A percentile compares a stretch with the other conserved stretches of the same genome.
These are phyloP conservation scores for Poeciliopsis retropinna DNA, from an alignment of 2,113 vertebrate genomes.

Conservation along the genomic window DNA sequence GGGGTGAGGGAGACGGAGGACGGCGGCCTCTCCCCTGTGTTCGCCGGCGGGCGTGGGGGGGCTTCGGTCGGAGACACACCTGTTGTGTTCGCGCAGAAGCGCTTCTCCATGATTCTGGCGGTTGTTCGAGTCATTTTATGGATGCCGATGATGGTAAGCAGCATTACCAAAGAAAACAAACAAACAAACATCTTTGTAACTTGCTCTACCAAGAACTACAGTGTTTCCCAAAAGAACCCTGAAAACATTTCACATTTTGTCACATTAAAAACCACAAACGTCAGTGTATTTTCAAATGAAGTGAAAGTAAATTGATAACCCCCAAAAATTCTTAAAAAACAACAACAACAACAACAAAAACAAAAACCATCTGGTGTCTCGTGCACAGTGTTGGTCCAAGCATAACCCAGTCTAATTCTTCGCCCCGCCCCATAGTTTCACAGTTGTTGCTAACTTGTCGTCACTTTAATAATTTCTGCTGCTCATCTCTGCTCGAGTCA, in stretches of 20 bases:
- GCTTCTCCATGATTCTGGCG: constrained; percentile 93
- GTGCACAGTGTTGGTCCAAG: not conserved
- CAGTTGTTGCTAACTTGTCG: not conserved
- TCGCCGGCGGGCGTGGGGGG: constrained; percentile 34
- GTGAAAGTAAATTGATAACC: no score
- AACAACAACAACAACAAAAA: no score
- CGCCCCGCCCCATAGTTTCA: no score
- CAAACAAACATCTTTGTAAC: not conserved
- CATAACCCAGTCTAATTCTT: not conserved
- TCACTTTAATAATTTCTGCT: no score
- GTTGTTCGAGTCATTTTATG: constrained; percentile 88
- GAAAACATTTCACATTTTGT: not conserved
- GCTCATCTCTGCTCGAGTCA: no score
- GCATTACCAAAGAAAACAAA: not conserved
- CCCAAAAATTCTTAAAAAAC: no score
- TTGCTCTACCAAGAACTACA: not conserved
- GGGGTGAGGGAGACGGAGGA: constrained; percentile 52
- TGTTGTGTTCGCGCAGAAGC: constrained; percentile 88
- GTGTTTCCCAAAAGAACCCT: not conserved
- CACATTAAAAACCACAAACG: not conserved
- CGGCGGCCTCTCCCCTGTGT: constrained; percentile 52
- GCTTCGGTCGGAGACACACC: constrained; percentile 64
- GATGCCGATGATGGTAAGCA: constrained; percentile 98
- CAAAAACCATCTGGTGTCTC: no score
- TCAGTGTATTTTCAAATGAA: not conserved